Conservation (phyloP, 2,888 invertebrate species). For the Lagria hirta region DNA sequence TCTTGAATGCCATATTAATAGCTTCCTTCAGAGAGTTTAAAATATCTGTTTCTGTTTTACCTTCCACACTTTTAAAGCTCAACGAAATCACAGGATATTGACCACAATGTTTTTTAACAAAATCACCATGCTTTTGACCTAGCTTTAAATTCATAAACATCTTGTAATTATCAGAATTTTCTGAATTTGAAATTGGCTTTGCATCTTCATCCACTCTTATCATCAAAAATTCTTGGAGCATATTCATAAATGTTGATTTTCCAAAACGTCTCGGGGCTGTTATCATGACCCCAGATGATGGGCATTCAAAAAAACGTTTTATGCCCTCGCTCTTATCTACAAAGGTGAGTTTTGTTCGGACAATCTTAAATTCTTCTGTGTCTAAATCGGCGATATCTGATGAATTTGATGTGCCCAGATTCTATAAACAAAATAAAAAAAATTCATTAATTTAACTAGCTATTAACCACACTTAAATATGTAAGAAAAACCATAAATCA, state of each 20-base stretch:
- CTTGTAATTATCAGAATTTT: conserved; percentile 14
- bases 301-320: conserved; percentile 14
- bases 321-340: conserved; percentile 13
- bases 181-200: conserved; percentile 16
- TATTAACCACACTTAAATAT: conserved; percentile 16
- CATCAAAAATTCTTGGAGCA: conserved; percentile 16
- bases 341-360: conserved; percentile 17
- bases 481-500: conserved; percentile 17
- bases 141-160: conserved; percentile 19
- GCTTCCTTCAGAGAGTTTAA: conserved; percentile 7
- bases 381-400: conserved; percentile 9
- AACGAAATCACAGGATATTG: conserved; percentile 21
- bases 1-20: conserved; percentile 10
- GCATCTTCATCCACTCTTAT: conserved; percentile 21
- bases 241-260: conserved; percentile 23
- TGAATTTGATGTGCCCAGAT: conserved; percentile 12
- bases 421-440: conserved; percentile 13
- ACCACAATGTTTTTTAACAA: conserved; percentile 21
- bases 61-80: conserved; percentile 13
- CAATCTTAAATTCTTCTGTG: conserved; percentile 16
- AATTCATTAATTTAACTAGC: conserved; percentile 12
- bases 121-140: conserved; percentile 9
- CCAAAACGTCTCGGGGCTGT: conserved; percentile 23
- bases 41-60: conserved; percentile 12
- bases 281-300: conserved; percentile 12